Conservation (phyloP, 1,140 invertebrate genomes). For the Calliphora vicina region DNA sequence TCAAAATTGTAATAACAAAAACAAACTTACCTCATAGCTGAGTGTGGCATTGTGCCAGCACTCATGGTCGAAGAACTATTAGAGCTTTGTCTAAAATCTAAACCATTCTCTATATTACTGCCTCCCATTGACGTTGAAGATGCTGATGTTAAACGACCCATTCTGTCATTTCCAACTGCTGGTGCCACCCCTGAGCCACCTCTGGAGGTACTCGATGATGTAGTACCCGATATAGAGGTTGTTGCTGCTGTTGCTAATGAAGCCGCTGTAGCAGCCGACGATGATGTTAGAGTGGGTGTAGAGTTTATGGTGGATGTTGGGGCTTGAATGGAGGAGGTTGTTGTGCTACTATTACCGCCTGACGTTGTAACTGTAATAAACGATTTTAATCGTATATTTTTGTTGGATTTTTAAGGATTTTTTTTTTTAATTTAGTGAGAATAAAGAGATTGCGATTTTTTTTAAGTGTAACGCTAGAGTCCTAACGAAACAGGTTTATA, state of each 20-base stretch:
- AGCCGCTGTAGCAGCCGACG: slow-evolving; percentile 50
- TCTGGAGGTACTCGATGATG: slow-evolving; percentile 2
- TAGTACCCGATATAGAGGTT: slow-evolving; percentile 33
- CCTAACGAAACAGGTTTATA: too few relatives aligned
- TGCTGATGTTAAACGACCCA: slow-evolving; percentile 15
- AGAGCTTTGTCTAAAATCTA: slow-evolving; percentile 40
- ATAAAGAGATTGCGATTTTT: slow-evolving; percentile 37
- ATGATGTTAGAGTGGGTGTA: slow-evolving; percentile 46
- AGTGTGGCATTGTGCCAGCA: not conserved
- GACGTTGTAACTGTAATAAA: slow-evolving; percentile 35
- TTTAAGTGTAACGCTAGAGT: slow-evolving; percentile 39
- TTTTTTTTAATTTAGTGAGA: not conserved
- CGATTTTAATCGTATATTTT: slow-evolving; percentile 39
- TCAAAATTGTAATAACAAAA: not conserved
- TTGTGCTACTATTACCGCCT: slow-evolving; percentile 37
- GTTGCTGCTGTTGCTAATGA: slow-evolving; percentile 49
- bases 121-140: not conserved
- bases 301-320: slow-evolving; percentile 42
- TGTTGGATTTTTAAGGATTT: slow-evolving; percentile 2
- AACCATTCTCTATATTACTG: slow-evolving; percentile 40
- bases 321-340: slow-evolving; percentile 46
- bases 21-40: slow-evolving; percentile 27
- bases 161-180: not conserved
- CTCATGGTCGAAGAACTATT: not conserved
- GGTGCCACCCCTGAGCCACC: not conserved